Conservation (phyloP, 2,113 vertebrate genomes). For the Otis tarda region DNA sequence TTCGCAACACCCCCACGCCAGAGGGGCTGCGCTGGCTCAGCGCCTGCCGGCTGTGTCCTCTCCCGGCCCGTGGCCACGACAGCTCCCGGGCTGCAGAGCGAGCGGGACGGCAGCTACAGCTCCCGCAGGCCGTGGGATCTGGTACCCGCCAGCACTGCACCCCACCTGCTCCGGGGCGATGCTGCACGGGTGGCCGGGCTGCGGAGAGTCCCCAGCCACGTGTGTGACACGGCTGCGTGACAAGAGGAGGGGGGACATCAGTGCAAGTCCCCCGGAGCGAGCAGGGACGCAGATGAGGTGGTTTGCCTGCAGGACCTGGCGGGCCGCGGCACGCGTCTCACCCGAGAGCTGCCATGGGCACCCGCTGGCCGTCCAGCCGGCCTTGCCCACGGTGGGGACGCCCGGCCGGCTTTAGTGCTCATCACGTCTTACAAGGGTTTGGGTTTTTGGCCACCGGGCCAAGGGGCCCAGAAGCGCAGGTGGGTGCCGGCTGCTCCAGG, state of each 20-base stretch:
- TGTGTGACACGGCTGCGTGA: background rate
- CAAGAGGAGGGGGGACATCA: background rate
- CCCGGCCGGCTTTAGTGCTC: background rate
- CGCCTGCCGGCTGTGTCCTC: fast-evolving
- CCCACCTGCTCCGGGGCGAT: background rate
- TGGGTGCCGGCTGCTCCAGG: background rate
- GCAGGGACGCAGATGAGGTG: fast-evolving
- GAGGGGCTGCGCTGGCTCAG: background rate
- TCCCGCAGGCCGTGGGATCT: background rate
- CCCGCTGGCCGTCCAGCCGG: fast-evolving
- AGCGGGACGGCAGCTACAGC: background rate
- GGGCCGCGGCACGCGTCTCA: background rate
- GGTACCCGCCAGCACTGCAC: background rate
- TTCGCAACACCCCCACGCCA: fast-evolving
- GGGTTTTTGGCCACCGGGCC: background rate
- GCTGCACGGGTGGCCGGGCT: background rate
- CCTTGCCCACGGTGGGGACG: fast-evolving
- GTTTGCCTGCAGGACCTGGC: background rate
- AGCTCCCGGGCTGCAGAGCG: fast-evolving
- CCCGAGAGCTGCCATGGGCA: background rate
- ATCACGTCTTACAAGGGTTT: fast-evolving
- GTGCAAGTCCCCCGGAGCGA: background rate
- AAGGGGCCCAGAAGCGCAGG: fast-evolving
- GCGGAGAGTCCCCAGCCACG: background rate
- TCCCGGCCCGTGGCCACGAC: fast-evolving